Conservation (phyloP, 30 jellyfish, hydroid and myxozoan genomes). For the Aurelia sp. region DNA sequence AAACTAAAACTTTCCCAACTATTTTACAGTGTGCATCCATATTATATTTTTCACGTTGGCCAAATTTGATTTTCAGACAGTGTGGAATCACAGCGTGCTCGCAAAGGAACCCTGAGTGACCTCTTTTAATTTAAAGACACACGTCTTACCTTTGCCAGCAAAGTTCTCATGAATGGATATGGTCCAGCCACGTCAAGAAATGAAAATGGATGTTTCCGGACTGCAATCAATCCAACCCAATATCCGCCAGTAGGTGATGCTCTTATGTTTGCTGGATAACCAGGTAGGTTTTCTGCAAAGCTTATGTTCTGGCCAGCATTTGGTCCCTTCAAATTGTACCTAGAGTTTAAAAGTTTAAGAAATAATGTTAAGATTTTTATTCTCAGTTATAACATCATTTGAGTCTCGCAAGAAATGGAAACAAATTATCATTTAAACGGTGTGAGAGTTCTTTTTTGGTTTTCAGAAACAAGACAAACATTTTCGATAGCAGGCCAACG, state of each 20-base stretch:
- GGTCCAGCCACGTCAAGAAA: slow-evolving; percentile 87
- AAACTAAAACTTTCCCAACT: no score
- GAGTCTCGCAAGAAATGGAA: no score
- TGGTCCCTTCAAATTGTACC: slow-evolving; percentile 82
- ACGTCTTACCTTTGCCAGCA: slow-evolving; percentile 78
- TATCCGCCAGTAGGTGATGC: slow-evolving; percentile 77
- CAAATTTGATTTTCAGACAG: neutral
- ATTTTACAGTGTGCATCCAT: no score
- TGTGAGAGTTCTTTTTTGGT: no score
- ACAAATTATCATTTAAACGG: no score
- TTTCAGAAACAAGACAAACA: no score
- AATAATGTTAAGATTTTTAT: no score
- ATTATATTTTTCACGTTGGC: no score
- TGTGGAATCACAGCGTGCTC: no score
- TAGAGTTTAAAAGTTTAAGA: neutral
- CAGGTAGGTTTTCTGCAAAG: slow-evolving; percentile 90
- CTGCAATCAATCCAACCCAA: slow-evolving; percentile 88
- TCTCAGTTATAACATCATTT: no score
- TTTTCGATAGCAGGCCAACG: no score
- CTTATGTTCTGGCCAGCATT: slow-evolving; percentile 67
- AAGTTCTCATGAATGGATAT: slow-evolving; percentile 69
- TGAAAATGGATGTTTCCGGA: slow-evolving; percentile 90
- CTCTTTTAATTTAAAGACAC: neutral
- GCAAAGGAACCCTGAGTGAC: neutral
- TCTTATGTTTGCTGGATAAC: slow-evolving; percentile 90